Evolutionary conservation across 1,140 invertebrate species (phyloP).

Genomic region (Anastrepha ludens): DNA sequence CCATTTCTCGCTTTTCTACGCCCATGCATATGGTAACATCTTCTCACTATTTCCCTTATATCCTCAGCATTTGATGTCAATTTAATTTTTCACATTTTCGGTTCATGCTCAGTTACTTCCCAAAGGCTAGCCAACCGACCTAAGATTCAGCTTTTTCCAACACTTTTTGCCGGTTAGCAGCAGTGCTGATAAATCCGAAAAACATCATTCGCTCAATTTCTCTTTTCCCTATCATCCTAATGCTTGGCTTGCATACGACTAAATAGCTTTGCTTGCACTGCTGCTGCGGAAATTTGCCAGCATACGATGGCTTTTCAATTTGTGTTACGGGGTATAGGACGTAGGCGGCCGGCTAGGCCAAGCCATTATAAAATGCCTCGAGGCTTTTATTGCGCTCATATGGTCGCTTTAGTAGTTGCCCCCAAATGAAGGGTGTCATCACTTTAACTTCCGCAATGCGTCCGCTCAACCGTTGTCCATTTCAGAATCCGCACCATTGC

Average conservation of each 20-base stretch:
- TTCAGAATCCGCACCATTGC: slow-evolving; percentile 22
- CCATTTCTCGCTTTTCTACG: background rate
- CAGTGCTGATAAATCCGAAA: background rate
- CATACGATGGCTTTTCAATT: background rate
- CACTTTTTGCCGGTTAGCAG: background rate
- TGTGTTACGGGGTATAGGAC: background rate
- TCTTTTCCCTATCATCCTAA: background rate
- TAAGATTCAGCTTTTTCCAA: background rate
- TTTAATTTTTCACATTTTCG: slow-evolving; percentile 50
- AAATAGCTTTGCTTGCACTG: slow-evolving; percentile 19
- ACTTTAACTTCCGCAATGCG: slow-evolving; percentile 36
- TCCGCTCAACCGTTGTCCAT: slow-evolving; percentile 35
- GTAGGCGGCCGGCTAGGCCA: background rate
- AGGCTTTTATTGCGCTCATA: background rate
- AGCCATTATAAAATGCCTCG: slow-evolving; percentile 26
- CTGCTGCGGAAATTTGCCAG: slow-evolving; percentile 6
- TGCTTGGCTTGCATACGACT: background rate
- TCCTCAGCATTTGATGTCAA: slow-evolving; percentile 34
- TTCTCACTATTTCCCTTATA: background rate
- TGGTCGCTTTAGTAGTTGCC: background rate
- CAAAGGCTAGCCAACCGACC: slow-evolving; percentile 3
- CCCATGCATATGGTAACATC: background rate
- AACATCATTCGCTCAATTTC: slow-evolving; percentile 39
- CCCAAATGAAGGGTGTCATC: slow-evolving; percentile 46
- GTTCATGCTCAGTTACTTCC: slow-evolving; percentile 47